Conservation (phyloP, 2,113 vertebrate species). For the Paratilapia polleni region DNA sequence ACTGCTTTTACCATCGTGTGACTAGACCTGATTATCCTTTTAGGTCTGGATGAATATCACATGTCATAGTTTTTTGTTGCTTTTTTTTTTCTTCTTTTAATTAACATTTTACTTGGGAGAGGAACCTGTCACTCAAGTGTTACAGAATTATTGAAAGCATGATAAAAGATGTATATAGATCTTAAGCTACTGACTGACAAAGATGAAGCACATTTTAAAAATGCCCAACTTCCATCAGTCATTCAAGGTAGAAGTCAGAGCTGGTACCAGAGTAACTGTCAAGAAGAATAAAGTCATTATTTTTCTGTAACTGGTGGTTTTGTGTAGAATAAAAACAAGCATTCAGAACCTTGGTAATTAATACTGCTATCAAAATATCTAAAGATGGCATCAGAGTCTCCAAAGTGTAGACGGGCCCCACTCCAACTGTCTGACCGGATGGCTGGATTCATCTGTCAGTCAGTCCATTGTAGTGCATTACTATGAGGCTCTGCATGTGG, state of each 20-base stretch:
- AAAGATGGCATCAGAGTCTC: constrained; percentile 7
- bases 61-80: too few relatives aligned
- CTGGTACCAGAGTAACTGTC: background rate
- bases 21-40: background rate
- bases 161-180: background rate
- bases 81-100: constrained; percentile 2
- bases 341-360: background rate
- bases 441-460: background rate
- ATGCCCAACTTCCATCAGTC: background rate
- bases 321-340: background rate
- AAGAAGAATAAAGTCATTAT: background rate
- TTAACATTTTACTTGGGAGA: background rate
- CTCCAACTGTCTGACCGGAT: background rate
- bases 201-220: background rate
- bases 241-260: background rate
- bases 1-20: background rate
- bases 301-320: background rate
- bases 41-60: background rate
- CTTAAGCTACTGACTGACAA: background rate
- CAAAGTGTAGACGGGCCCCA: background rate
- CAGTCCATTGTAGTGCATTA: background rate
- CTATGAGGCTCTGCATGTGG: background rate
- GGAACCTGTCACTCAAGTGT: background rate
- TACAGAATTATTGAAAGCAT: background rate
- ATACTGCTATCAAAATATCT: constrained; percentile 6